phyloP scores from a whole-genome alignment of 2,113 vertebrate species.

The Nesospiza acunhae region DNA sequence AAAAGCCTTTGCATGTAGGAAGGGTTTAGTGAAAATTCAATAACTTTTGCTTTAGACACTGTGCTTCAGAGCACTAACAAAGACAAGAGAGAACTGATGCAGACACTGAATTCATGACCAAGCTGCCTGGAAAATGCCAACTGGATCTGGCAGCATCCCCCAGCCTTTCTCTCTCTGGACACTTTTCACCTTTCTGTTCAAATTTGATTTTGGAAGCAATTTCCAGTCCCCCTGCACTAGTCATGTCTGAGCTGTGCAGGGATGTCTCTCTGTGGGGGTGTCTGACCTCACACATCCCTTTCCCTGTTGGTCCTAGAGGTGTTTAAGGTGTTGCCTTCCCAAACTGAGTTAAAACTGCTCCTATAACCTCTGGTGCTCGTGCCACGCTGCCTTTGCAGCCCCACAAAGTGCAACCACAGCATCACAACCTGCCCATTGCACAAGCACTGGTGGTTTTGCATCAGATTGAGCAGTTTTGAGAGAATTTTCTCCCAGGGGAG shows the following conservation, averaged over 20 bases:
- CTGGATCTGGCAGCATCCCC: background rate
- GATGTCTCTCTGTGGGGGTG: background rate
- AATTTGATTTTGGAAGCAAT: background rate
- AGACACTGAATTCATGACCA: background rate
- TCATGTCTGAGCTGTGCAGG: background rate
- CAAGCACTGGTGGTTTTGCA: rapidly evolving
- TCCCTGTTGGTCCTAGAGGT: rapidly evolving
- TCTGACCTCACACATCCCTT: background rate
- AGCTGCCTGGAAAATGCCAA: background rate
- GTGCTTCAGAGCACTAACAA: constrained; percentile 70
- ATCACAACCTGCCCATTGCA: rapidly evolving
- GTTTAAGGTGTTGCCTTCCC: background rate
- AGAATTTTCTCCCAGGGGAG: background rate
- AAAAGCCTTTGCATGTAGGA: constrained; percentile 69
- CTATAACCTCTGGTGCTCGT: rapidly evolving
- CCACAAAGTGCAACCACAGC: background rate
- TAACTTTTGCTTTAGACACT: constrained; percentile 70
- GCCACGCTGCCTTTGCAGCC: background rate
- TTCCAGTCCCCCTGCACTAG: background rate
- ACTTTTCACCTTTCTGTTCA: background rate
- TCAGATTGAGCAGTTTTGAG: background rate
- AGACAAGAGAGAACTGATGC: constrained; percentile 63
- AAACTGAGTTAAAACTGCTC: background rate
- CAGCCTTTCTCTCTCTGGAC: background rate
- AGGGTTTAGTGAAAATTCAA: constrained; percentile 79